These are phyloP conservation scores for Noctua comes DNA, from an alignment of 2,888 invertebrate genomes.

Conservation along the genomic window DNA sequence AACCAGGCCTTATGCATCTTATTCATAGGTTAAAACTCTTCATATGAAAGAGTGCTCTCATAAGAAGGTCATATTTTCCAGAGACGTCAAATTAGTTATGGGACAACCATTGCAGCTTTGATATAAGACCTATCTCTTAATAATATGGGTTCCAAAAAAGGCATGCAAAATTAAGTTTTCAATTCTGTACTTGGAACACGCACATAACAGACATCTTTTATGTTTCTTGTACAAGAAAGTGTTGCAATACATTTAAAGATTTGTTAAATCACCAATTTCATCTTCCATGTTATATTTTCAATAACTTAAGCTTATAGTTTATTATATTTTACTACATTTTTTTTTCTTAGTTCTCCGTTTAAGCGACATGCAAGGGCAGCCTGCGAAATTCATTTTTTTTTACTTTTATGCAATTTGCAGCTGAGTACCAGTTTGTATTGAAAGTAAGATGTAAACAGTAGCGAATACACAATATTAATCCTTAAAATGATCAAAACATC, in stretches of 20 bases:
- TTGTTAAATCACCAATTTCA: neutral
- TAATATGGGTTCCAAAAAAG: neutral
- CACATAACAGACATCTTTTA: too few species aligned
- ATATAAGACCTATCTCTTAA: neutral
- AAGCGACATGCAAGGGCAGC: neutral
- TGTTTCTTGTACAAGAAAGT: neutral
- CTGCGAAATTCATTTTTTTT: neutral
- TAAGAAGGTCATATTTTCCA: neutral
- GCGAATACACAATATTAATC: too few species aligned
- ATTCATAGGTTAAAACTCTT: neutral
- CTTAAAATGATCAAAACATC: too few species aligned
- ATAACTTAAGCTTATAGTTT: neutral
- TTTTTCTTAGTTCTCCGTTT: neutral
- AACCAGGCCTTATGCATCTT: neutral
- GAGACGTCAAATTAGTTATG: neutral
- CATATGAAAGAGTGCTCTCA: neutral
- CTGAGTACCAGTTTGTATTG: neutral
- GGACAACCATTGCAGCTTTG: neutral
- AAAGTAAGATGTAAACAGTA: neutral
- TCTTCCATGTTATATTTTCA: neutral
- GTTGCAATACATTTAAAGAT: neutral
- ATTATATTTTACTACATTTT: neutral
- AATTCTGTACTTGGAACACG: too few species aligned
- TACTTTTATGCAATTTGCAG: neutral
- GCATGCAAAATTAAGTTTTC: too few species aligned